Conservation (phyloP, 2,888 invertebrate species). For the Dolichomitus sp. region DNA sequence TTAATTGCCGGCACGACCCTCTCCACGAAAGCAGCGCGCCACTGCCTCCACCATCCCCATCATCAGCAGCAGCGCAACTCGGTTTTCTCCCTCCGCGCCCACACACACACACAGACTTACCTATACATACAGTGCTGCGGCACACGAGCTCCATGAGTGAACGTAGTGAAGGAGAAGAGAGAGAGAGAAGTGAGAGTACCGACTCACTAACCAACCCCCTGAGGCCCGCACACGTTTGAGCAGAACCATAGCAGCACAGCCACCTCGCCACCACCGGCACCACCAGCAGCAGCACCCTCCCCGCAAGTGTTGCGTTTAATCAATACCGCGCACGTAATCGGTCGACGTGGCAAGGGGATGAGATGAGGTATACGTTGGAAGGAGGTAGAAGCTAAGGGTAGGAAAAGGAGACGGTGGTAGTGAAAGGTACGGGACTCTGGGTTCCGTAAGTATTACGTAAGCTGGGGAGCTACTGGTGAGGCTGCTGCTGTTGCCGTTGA, state of each 20-base stretch:
- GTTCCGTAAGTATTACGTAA: conserved; percentile 68
- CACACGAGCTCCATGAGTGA: conserved; percentile 4
- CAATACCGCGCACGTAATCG: conserved; percentile 80
- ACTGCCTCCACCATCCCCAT: conserved; percentile 65
- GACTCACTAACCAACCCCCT: conserved; percentile 51
- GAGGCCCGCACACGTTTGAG: conserved; percentile 52
- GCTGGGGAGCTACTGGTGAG: conserved; percentile 43
- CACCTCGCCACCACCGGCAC: conserved; percentile 35
- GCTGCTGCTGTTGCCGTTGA: conserved; percentile 29
- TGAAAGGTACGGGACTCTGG: conserved; percentile 21
- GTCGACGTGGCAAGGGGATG: conserved; percentile 61
- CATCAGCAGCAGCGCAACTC: conserved; percentile 53
- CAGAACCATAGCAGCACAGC: conserved; percentile 48
- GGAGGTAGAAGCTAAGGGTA: conserved; percentile 21
- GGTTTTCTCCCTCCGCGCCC: conserved; percentile 39
- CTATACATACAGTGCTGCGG: conserved; percentile 56
- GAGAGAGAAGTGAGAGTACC: conserved; percentile 40
- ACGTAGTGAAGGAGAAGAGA: neutral
- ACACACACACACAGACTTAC: conserved; percentile 61
- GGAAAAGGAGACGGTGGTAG: conserved; percentile 37
- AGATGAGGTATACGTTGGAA: conserved; percentile 54
- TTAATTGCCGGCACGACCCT: conserved; percentile 82
- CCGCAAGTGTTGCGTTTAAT: conserved; percentile 82
- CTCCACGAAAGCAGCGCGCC: conserved; percentile 71
- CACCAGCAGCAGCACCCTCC: conserved; percentile 54